These are phyloP conservation scores for Campylomormyrus tamandua DNA, from an alignment of 2,113 vertebrate species.

Conservation along the genomic window DNA sequence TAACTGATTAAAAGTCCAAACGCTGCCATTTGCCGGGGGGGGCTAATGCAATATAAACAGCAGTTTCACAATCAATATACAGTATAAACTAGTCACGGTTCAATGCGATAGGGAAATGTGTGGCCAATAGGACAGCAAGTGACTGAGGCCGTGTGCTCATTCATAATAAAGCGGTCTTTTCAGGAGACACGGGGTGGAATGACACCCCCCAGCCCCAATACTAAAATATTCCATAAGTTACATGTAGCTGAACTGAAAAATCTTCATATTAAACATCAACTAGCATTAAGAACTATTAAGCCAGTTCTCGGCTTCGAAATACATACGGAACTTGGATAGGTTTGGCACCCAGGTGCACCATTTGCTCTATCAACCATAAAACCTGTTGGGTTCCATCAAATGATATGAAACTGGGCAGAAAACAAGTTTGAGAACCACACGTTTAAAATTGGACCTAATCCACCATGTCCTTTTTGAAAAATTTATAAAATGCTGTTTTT, in stretches of 20 bases:
- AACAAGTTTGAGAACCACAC: too few species aligned
- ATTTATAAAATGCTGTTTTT: too few species aligned
- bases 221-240: background rate
- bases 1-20: constrained; percentile 27
- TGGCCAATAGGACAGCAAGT: background rate
- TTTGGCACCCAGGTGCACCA: too few species aligned
- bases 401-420: too few species aligned
- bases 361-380: too few species aligned
- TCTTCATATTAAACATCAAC: background rate
- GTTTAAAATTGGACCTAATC: too few species aligned
- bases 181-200: background rate
- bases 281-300: background rate
- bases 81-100: constrained; percentile 23
- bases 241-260: background rate
- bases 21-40: constrained; percentile 9
- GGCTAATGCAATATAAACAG: constrained; percentile 26
- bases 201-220: background rate
- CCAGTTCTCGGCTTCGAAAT: background rate
- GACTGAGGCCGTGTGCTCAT: background rate
- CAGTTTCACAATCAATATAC: constrained; percentile 24
- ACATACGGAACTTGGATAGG: background rate
- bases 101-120: background rate
- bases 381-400: too few species aligned
- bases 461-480: too few species aligned
- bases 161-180: background rate